phyloP scores from a whole-genome alignment of 1,140 invertebrate genomes.

The Battus philenor region DNA sequence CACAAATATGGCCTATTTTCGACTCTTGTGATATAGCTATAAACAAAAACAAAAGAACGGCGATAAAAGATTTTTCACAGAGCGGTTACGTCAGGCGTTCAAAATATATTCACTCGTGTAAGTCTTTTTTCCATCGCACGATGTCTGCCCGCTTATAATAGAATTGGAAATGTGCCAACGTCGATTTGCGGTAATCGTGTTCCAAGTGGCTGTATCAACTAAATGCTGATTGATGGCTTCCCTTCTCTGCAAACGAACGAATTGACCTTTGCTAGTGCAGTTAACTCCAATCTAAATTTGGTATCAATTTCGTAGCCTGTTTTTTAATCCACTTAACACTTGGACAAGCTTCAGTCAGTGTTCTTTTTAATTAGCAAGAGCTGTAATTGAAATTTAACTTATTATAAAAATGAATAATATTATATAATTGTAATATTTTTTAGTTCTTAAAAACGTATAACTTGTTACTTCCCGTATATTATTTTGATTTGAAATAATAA shows the following conservation, averaged over 20 bases:
- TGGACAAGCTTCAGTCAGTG: too few species aligned
- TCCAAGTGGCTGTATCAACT: conserved; percentile 61
- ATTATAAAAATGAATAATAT: too few species aligned
- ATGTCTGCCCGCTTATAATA: conserved; percentile 39
- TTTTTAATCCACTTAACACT: conserved; percentile 2
- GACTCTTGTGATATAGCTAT: too few species aligned
- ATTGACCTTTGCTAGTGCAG: conserved; percentile 36
- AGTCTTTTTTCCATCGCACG: conserved; percentile 27
- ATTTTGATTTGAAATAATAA: too few species aligned
- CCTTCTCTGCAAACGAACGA: conserved; percentile 47
- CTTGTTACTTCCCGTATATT: too few species aligned
- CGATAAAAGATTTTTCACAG: conserved; percentile 5
- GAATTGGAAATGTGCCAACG: conserved; percentile 59
- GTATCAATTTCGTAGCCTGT: conserved; percentile 9
- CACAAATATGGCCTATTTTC: too few species aligned
- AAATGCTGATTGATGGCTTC: conserved; percentile 63
- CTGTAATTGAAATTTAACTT: too few species aligned
- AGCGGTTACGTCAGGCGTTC: conserved; percentile 11
- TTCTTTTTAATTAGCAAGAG: too few species aligned
- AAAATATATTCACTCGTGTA: conserved; percentile 12
- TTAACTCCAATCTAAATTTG: conserved; percentile 17
- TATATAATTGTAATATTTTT: too few species aligned
- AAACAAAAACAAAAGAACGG: too few species aligned
- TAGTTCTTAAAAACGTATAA: too few species aligned
- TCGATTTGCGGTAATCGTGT: conserved; percentile 57